Evolutionary conservation across 2,888 invertebrate genomes (phyloP).

Genomic region (Diarsia brunnea): DNA sequence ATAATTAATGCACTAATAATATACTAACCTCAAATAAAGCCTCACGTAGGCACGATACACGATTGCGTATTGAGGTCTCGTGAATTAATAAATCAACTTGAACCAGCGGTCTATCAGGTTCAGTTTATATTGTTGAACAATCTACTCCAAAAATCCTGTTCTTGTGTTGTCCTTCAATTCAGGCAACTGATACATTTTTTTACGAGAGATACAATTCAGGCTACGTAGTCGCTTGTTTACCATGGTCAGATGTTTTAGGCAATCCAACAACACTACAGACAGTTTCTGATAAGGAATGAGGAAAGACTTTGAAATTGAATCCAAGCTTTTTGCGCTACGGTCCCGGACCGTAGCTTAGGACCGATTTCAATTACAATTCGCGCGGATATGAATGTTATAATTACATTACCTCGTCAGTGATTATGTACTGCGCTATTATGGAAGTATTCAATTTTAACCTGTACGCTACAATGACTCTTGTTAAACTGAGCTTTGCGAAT

Average conservation of each 20-base stretch:
- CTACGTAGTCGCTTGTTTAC: background rate
- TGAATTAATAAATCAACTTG: constrained; percentile 8
- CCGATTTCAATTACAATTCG: background rate
- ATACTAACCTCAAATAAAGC: constrained; percentile 8
- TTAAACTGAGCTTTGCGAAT: constrained; percentile 4
- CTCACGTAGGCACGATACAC: constrained; percentile 2
- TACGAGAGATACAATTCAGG: background rate
- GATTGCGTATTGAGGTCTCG: constrained; percentile 21
- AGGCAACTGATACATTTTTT: background rate
- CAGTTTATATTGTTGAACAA: background rate
- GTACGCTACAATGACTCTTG: constrained; percentile 18
- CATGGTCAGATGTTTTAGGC: background rate
- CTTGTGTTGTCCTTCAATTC: constrained; percentile 2
- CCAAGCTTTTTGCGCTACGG: background rate
- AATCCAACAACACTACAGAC: background rate
- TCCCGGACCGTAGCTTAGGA: background rate
- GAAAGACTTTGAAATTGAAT: background rate
- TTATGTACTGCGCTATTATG: constrained; percentile 35
- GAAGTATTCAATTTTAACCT: constrained; percentile 32
- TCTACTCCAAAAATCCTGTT: constrained; percentile 4
- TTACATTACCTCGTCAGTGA: constrained; percentile 10
- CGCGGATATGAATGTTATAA: constrained; percentile 28
- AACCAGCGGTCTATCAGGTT: constrained; percentile 9
- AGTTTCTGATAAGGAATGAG: background rate
- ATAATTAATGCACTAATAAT: constrained; percentile 19